phyloP scores from a whole-genome alignment of 2,113 vertebrate species.

The Vanacampus margaritifer region DNA sequence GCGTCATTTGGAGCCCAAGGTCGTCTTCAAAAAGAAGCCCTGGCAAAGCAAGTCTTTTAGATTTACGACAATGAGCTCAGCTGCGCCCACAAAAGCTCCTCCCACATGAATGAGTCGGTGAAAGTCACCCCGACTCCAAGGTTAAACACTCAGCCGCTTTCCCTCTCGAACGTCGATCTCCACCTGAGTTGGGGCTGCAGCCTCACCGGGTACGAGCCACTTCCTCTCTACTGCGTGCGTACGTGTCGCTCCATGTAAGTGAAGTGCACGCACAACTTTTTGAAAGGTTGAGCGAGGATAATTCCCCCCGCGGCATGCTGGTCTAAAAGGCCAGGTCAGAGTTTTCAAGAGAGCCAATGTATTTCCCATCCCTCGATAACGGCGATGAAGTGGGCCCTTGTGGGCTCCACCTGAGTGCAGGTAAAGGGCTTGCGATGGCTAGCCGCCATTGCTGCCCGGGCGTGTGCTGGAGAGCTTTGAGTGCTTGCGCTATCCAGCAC shows the following conservation, averaged over 20 bases:
- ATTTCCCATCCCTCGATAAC: slow-evolving; percentile 63
- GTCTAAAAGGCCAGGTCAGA: slow-evolving; percentile 73
- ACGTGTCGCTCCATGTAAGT: slow-evolving; percentile 25
- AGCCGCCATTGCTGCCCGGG: slow-evolving; percentile 41
- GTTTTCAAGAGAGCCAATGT: slow-evolving; percentile 68
- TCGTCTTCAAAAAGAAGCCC: slow-evolving; percentile 47
- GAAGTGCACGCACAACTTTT: slow-evolving; percentile 24
- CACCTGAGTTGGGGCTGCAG: slow-evolving; percentile 34
- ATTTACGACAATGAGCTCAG: slow-evolving; percentile 28
- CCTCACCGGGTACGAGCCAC: slow-evolving; percentile 40
- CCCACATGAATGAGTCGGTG: slow-evolving; percentile 41
- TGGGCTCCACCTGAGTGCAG: slow-evolving; percentile 65
- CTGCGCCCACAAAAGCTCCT: slow-evolving; percentile 32
- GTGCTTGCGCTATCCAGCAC: neutral
- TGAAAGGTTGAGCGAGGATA: slow-evolving; percentile 62
- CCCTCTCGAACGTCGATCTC: slow-evolving; percentile 50
- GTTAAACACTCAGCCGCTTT: slow-evolving; percentile 46
- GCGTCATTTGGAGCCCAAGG: slow-evolving; percentile 49
- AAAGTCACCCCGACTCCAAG: slow-evolving; percentile 54
- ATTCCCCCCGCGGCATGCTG: slow-evolving; percentile 47
- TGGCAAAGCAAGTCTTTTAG: slow-evolving; percentile 30
- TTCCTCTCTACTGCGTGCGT: slow-evolving; percentile 28
- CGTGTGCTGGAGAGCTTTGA: slow-evolving; percentile 4
- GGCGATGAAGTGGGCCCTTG: slow-evolving; percentile 65
- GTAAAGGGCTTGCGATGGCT: slow-evolving; percentile 60